Evolutionary conservation across 2,888 invertebrate genomes (phyloP), one percentile per base, ranked within the genome.

Genomic region (Megaustenia siamemsis): DNA sequence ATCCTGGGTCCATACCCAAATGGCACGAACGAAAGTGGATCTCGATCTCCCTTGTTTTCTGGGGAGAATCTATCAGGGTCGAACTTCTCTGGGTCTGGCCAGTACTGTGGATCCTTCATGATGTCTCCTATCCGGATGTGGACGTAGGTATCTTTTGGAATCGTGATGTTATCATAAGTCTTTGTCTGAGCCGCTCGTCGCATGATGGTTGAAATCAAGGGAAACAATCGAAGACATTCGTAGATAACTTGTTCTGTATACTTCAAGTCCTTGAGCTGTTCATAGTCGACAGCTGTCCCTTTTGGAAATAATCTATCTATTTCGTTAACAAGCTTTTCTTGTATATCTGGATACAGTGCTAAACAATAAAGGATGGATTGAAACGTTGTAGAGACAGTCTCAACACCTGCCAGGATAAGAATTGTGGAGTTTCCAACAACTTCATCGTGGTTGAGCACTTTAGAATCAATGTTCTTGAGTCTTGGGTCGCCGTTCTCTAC

Each of bases 1-100:
- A 60, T 56, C 24, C 82, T 71, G 3, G 82, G 82, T 21, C 82
- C 82, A 28, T 73, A 82, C 28, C 82, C 82, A 60, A 82, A 82
- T 21, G 82, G 73, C 56, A 73, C 18, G 43, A 73, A 82, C 10
- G 82, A n/a, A 1, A 82, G 12, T 32, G 82, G 82, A 53, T 82
- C 73, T 40, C 73, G 53, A 24, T 12, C 38, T 24, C 60, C 28
- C 28, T 82, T 82, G 60, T 73, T 82, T 35, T 75, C 75, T 3
- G 75, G 75, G 6, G 75, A 28, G n/a, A 75, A 75, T 45, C 75
- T 75, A 15, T 43, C 49, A 8, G 75, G 75, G n/a, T 75, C 75
- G 28, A 75, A 75, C 28, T 75, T 75, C 28, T 43, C 28, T n/a
- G 75, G 75, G 28, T 75, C 75, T 21, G 24, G 24, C 75, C 75